Conservation (phyloP, 2,888 invertebrate species). For the Volucella inflata region DNA sequence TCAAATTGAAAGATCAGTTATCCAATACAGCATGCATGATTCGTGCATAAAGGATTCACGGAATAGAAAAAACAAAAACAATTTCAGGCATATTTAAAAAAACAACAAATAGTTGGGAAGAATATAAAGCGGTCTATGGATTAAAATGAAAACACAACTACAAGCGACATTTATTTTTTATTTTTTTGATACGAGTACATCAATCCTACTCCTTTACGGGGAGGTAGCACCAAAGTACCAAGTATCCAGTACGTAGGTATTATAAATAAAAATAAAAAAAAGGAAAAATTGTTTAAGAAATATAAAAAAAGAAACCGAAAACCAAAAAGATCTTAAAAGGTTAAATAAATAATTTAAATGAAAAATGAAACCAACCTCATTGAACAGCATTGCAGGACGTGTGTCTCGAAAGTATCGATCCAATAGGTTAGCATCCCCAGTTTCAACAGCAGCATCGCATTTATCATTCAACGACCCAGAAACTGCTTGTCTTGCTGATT, state of each 20-base stretch:
- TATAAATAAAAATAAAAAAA: conserved; percentile 18
- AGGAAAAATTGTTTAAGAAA: conserved; percentile 4
- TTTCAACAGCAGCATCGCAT: conserved; percentile 34
- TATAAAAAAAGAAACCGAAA: conserved; percentile 10
- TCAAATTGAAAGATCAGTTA: background rate
- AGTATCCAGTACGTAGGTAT: background rate
- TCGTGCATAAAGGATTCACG: background rate
- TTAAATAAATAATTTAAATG: conserved; percentile 38
- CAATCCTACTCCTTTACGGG: conserved; percentile 11
- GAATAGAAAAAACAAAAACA: background rate
- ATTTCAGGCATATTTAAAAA: background rate
- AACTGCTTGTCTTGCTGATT: background rate
- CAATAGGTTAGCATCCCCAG: conserved; percentile 43
- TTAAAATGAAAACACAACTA: conserved; percentile 30
- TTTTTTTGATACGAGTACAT: conserved; percentile 18
- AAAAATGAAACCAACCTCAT: conserved; percentile 72
- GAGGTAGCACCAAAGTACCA: background rate
- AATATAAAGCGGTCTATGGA: background rate
- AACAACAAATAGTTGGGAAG: background rate
- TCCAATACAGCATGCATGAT: conserved; percentile 3
- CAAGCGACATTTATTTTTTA: conserved; percentile 28
- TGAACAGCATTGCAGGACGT: conserved; percentile 54
- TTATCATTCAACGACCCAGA: conserved; percentile 25
- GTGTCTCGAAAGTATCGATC: conserved; percentile 59
- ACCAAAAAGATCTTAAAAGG: no score